Evolutionary conservation across 2,113 vertebrate species (phyloP).

Genomic region (Oostethus manadensis): DNA sequence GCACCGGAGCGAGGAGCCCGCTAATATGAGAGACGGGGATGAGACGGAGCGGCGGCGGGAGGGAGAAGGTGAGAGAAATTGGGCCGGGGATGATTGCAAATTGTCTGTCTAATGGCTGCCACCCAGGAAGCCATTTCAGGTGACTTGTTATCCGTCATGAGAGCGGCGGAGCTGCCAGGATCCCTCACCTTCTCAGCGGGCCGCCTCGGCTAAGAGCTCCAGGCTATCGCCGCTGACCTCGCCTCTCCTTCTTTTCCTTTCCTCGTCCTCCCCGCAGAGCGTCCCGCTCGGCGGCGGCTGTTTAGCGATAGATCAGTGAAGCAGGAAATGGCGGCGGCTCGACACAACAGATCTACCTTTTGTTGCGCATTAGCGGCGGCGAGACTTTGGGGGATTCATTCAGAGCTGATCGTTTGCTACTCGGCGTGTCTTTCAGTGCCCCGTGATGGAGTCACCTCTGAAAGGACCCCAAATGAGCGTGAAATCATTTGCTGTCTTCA

Average conservation of each 20-base stretch:
- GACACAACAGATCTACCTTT: slow-evolving; percentile 80
- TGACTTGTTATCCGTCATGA: slow-evolving; percentile 68
- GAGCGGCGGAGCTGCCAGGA: slow-evolving; percentile 63
- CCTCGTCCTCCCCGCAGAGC: slow-evolving; percentile 60
- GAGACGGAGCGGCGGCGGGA: slow-evolving; percentile 42
- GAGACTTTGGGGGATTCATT: slow-evolving; percentile 79
- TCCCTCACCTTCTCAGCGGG: slow-evolving; percentile 60
- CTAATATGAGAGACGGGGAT: slow-evolving; percentile 64
- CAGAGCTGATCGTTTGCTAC: slow-evolving; percentile 80
- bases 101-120: slow-evolving; percentile 57
- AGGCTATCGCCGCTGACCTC: slow-evolving; percentile 72
- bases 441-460: slow-evolving; percentile 81
- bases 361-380: slow-evolving; percentile 72
- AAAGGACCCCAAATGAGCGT: slow-evolving; percentile 75
- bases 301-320: slow-evolving; percentile 91
- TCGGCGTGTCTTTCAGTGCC: slow-evolving; percentile 75
- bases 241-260: slow-evolving; percentile 50
- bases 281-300: slow-evolving; percentile 80
- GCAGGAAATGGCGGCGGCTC: slow-evolving; percentile 83
- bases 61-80: slow-evolving; percentile 58
- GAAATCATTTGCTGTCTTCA: slow-evolving; percentile 62
- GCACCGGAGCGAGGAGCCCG: slow-evolving; percentile 59
- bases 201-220: slow-evolving; percentile 66
- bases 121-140: slow-evolving; percentile 66
- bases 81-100: slow-evolving; percentile 62